Percentiles rank a stretch among this genome's conserved stretches.
These are phyloP conservation scores for Chrysaora quinquecirrha DNA, from an alignment of 30 jellyfish, hydroid and myxozoan species.

Conservation along the genomic window DNA sequence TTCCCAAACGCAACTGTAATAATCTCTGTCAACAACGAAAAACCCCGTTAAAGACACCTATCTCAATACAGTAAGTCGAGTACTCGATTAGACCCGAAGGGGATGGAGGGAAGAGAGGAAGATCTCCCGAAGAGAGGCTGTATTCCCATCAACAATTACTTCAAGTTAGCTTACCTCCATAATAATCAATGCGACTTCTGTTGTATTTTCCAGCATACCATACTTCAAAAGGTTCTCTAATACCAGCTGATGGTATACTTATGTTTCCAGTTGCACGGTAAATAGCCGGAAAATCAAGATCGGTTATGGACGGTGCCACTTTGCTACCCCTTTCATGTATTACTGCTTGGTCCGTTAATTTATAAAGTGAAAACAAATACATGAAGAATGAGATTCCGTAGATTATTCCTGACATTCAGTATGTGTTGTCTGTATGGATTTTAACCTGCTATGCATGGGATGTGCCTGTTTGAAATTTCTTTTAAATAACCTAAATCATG, in stretches of 20 bases:
- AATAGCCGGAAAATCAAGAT: conserved; percentile 70
- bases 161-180: no score
- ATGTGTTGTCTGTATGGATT: background rate
- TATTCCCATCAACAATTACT: no score
- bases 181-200: conserved; percentile 92
- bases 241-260: conserved; percentile 84
- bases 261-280: conserved; percentile 93
- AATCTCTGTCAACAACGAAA: no score
- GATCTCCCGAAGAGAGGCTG: no score
- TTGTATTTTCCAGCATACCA: conserved; percentile 95
- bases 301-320: conserved; percentile 16
- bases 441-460: no score
- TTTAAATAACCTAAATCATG: no score
- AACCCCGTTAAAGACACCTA: no score
- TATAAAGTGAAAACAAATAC: background rate
- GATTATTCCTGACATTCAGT: background rate
- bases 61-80: no score
- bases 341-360: background rate
- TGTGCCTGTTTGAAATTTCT: no score
- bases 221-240: conserved; percentile 95
- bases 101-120: no score
- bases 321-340: background rate
- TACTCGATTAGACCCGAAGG: no score
- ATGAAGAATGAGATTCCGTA: background rate
- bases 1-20: no score